Conservation (phyloP, 2,888 invertebrate species). For the Pyrrhosoma nymphula region DNA sequence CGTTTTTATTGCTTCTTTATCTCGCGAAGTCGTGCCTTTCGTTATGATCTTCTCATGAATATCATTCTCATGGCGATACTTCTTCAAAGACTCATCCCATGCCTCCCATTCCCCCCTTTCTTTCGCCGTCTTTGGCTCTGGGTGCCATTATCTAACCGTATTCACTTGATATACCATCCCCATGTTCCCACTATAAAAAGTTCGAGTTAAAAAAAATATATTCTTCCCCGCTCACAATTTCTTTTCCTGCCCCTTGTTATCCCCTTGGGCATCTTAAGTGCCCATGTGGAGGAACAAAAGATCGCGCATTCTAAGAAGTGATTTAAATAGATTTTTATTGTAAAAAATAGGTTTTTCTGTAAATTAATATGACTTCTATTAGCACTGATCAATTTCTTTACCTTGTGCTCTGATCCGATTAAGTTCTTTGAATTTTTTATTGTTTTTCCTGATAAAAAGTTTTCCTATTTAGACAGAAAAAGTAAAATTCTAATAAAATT, state of each 20-base stretch:
- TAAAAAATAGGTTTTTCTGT: neutral
- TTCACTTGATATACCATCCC: conserved; percentile 56
- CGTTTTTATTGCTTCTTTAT: conserved; percentile 64
- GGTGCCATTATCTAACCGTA: conserved; percentile 62
- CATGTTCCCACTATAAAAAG: conserved; percentile 65
- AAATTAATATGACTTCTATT: neutral
- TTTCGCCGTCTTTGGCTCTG: conserved; percentile 20
- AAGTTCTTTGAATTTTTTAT: neutral
- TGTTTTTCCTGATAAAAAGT: too few relatives aligned
- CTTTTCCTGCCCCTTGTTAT: conserved; percentile 44
- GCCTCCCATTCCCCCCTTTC: neutral
- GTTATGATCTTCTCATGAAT: conserved; percentile 67
- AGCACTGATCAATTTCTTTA: neutral
- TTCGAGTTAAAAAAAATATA: neutral
- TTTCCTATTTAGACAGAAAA: too few relatives aligned
- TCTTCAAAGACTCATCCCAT: conserved; percentile 34
- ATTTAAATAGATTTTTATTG: conserved; percentile 19
- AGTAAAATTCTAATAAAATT: too few relatives aligned
- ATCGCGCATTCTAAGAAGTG: conserved; percentile 38
- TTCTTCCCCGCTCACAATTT: neutral
- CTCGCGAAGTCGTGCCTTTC: conserved; percentile 59
- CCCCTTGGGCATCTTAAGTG: conserved; percentile 50
- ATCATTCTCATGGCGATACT: conserved; percentile 58
- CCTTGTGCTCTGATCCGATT: neutral
- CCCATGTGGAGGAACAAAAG: conserved; percentile 5